phyloP scores from a whole-genome alignment of 2,888 invertebrate genomes.

The Dexiosoma caninum region DNA sequence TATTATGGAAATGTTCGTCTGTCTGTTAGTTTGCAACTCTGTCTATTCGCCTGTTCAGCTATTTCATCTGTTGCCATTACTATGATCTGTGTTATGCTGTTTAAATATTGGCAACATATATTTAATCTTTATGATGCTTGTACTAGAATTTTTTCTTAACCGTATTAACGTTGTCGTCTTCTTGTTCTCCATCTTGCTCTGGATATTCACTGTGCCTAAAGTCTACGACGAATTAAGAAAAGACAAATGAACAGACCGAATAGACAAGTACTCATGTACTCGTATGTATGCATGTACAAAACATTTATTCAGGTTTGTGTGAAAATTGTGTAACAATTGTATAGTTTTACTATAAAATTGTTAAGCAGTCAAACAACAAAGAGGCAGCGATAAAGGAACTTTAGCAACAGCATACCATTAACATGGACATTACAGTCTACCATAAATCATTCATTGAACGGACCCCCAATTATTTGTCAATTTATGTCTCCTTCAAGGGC shows the following conservation, averaged over 20 bases:
- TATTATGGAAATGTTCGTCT: conserved; percentile 22
- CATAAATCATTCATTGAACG: conserved; percentile 71
- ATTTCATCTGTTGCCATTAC: conserved; percentile 50
- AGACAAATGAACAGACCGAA: conserved; percentile 40
- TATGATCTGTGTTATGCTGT: conserved; percentile 54
- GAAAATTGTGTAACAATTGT: conserved; percentile 42
- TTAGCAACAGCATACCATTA: conserved; percentile 59
- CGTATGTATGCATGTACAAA: too few relatives aligned
- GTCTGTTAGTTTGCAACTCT: conserved; percentile 3
- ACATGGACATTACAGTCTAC: conserved; percentile 66
- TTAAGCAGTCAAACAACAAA: conserved; percentile 30
- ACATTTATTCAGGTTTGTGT: conserved; percentile 6
- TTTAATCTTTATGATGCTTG: conserved; percentile 51
- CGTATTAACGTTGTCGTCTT: background rate
- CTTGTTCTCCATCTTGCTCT: conserved; percentile 14
- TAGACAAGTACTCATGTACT: conserved; percentile 2
- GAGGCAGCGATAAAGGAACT: conserved; percentile 42
- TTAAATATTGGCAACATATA: conserved; percentile 57
- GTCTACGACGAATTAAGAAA: conserved; percentile 22
- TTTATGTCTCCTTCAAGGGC: conserved; percentile 73
- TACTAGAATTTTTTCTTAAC: background rate
- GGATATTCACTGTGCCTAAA: conserved; percentile 28
- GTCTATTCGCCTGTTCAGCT: conserved; percentile 21
- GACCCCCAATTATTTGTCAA: conserved; percentile 74
- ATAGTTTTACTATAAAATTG: conserved; percentile 52